Evolutionary conservation across 2,888 invertebrate genomes (phyloP).

Genomic region (Lymantria dispar): DNA sequence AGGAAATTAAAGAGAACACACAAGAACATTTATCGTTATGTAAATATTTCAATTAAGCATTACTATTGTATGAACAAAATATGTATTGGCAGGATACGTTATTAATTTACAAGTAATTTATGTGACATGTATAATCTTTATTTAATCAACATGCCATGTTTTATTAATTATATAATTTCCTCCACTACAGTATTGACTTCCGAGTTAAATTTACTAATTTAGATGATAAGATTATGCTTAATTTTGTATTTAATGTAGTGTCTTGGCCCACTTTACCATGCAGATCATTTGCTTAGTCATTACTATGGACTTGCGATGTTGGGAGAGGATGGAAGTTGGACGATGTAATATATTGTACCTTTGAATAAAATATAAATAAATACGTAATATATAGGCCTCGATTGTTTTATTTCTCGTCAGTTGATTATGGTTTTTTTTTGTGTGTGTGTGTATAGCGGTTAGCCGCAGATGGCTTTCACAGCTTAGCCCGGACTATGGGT

Average conservation of each 20-base stretch:
- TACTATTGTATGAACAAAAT: slow-evolving; percentile 42
- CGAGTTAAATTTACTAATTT: slow-evolving; percentile 66
- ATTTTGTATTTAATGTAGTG: slow-evolving; percentile 77
- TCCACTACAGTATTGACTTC: slow-evolving; percentile 78
- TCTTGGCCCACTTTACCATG: slow-evolving; percentile 67
- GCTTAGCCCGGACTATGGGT: too few relatives aligned
- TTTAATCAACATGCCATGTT: slow-evolving; percentile 63
- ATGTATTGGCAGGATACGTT: slow-evolving; percentile 42
- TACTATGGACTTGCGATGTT: slow-evolving; percentile 69
- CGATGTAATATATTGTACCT: slow-evolving; percentile 82
- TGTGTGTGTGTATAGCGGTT: too few relatives aligned
- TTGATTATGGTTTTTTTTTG: too few relatives aligned
- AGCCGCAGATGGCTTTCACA: too few relatives aligned
- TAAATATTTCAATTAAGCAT: slow-evolving; percentile 66
- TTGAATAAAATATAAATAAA: slow-evolving; percentile 80
- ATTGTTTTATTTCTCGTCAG: slow-evolving; percentile 57
- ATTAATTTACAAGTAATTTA: slow-evolving; percentile 39
- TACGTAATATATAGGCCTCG: slow-evolving; percentile 77
- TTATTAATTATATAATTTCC: slow-evolving; percentile 64
- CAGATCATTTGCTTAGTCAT: slow-evolving; percentile 75
- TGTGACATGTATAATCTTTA: slow-evolving; percentile 69
- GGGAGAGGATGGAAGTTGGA: slow-evolving; percentile 68
- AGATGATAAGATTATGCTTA: slow-evolving; percentile 74
- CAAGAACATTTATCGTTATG: slow-evolving; percentile 30
- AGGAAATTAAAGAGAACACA: not conserved